Percentiles rank a stretch among this genome's conserved stretches.
Evolutionary conservation across 2,888 invertebrate genomes (phyloP).

Genomic region (Epiperipatus broadwayi): DNA sequence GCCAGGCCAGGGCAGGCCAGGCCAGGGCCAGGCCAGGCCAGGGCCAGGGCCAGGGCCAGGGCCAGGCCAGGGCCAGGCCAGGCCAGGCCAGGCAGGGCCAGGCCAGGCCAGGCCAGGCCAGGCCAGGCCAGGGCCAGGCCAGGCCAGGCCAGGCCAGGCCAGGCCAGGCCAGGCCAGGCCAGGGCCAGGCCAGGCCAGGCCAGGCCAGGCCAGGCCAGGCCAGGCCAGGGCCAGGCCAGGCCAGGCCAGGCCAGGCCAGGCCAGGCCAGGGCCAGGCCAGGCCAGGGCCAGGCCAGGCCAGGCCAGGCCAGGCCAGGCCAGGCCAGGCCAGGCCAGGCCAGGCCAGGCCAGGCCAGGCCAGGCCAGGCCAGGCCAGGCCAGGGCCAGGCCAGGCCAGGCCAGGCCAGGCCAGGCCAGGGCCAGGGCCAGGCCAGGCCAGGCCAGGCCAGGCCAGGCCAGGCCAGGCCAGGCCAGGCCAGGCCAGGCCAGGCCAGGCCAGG

Average conservation of each 20-base stretch:
- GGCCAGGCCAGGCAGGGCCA: slow-evolving; percentile 13
- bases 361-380: slow-evolving; percentile 12
- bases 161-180: too few relatives aligned
- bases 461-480: slow-evolving; percentile 3
- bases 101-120: slow-evolving; percentile 3
- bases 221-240: too few relatives aligned
- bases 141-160: slow-evolving; percentile 5
- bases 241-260: slow-evolving; percentile 9
- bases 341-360: slow-evolving; percentile 3
- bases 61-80: too few relatives aligned
- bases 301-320: slow-evolving; percentile 8
- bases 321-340: slow-evolving; percentile 13
- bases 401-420: too few relatives aligned
- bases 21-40: too few relatives aligned
- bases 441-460: slow-evolving; percentile 9
- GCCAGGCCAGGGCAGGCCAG: slow-evolving; percentile 13
- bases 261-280: too few relatives aligned
- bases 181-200: slow-evolving; percentile 5
- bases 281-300: too few relatives aligned
- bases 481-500: slow-evolving; percentile 11
- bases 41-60: too few relatives aligned
- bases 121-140: too few relatives aligned
- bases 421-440: too few relatives aligned
- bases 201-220: slow-evolving; percentile 11
- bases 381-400: too few relatives aligned